Percentiles rank a stretch among this genome's conserved stretches.
Conservation (phyloP, 2,888 invertebrate genomes). For the Sicus ferrugineus region DNA sequence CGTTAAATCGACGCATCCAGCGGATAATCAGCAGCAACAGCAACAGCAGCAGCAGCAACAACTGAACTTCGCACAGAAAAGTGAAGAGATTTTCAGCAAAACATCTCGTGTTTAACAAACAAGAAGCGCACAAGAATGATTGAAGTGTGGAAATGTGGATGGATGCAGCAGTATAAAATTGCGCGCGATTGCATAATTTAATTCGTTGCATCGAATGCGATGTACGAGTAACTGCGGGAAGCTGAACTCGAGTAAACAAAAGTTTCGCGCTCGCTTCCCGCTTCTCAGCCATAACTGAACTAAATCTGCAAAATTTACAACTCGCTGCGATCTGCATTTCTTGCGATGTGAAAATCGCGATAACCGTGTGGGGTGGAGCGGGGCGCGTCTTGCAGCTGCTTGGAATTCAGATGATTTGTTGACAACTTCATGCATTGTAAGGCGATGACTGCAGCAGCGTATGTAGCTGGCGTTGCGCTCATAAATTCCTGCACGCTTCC, state of each 20-base stretch:
- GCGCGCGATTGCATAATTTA: conserved; percentile 26
- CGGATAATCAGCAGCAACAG: conserved; percentile 3
- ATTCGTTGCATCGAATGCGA: background rate
- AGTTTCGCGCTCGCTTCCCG: background rate
- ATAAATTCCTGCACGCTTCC: conserved; percentile 8
- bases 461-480: conserved; percentile 13
- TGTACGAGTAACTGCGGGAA: background rate
- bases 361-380: background rate
- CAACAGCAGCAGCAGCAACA: background rate
- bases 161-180: conserved; percentile 17
- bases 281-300: conserved; percentile 3
- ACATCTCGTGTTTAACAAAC: conserved; percentile 2
- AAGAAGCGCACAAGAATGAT: conserved; percentile 43
- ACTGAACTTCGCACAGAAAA: background rate
- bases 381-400: background rate
- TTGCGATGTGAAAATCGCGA: background rate
- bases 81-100: background rate
- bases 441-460: background rate
- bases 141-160: conserved; percentile 34
- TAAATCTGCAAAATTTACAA: background rate
- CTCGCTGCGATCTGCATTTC: background rate
- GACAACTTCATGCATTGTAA: background rate
- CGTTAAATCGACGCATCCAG: conserved; percentile 6
- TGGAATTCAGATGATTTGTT: conserved; percentile 29
- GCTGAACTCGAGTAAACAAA: conserved; percentile 1